Percentiles rank a stretch among this genome's conserved stretches.
These are phyloP conservation scores for Enteromius mattozi DNA, from an alignment of 2,797 vertebrate species.

Conservation along the genomic window DNA sequence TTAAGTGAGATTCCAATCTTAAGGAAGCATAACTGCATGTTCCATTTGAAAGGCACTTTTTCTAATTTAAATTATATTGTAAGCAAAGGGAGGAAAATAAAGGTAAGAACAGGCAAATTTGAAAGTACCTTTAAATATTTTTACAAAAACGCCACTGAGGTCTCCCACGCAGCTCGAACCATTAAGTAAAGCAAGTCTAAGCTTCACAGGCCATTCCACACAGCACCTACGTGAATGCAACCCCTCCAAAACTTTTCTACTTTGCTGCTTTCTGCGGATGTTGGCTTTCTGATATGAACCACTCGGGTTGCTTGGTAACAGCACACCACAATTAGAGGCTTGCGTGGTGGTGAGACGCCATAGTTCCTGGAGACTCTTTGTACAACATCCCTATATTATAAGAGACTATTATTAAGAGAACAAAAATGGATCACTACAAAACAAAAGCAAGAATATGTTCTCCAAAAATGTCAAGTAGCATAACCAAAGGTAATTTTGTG, in stretches of 20 bases:
- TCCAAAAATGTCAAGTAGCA: background rate
- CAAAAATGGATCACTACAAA: background rate
- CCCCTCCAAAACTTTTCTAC: conserved; percentile 38
- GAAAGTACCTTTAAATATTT: background rate
- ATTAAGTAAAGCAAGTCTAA: background rate
- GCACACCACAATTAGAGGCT: conserved; percentile 54
- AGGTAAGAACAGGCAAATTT: background rate
- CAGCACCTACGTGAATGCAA: conserved; percentile 5
- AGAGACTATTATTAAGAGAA: background rate
- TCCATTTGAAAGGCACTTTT: background rate
- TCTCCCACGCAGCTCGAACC: too few relatives aligned
- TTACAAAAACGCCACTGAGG: too few relatives aligned
- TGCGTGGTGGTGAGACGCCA: conserved; percentile 29
- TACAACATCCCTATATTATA: conserved; percentile 24
- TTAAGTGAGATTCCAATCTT: too few relatives aligned
- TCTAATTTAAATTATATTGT: too few relatives aligned
- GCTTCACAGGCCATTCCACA: background rate
- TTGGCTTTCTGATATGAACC: conserved; percentile 39
- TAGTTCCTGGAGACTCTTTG: background rate
- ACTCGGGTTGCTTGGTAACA: conserved; percentile 64
- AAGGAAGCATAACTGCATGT: background rate
- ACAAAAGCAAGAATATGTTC: background rate
- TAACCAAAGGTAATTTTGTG: too few relatives aligned
- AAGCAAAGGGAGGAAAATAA: too few relatives aligned
- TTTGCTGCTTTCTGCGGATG: conserved; percentile 39